These are phyloP conservation scores for Sitta carolinensis DNA, from an alignment of 2,797 vertebrate genomes.

Conservation along the genomic window DNA sequence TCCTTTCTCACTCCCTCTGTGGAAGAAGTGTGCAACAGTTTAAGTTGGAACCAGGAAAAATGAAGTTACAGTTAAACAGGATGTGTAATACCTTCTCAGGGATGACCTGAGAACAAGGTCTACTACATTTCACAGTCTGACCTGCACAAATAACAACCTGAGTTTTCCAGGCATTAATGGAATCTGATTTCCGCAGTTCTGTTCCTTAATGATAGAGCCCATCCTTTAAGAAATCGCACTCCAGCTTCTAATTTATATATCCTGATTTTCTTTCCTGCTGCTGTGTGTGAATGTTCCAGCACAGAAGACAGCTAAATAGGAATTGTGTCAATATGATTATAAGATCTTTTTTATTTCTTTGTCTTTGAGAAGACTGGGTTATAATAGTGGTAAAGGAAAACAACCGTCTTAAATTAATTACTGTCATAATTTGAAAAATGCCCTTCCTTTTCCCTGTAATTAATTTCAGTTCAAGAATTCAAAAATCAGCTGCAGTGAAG, in stretches of 20 bases:
- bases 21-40: slow-evolving; percentile 8
- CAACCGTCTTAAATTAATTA: slow-evolving; percentile 52
- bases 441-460: slow-evolving; percentile 43
- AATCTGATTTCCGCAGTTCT: not conserved
- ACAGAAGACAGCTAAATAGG: slow-evolving; percentile 15
- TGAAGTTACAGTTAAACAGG: not conserved
- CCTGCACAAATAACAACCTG: not conserved
- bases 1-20: not conserved
- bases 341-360: slow-evolving; percentile 29
- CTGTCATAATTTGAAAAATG: slow-evolving; percentile 55
- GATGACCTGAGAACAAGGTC: not conserved
- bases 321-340: slow-evolving; percentile 43
- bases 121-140: not conserved
- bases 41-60: not conserved
- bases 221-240: not conserved
- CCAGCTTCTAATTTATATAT: not conserved
- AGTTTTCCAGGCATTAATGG: not conserved
- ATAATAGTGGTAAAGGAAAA: slow-evolving; percentile 38
- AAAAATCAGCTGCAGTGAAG: slow-evolving; percentile 53
- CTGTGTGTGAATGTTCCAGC: not conserved
- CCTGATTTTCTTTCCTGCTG: slow-evolving; percentile 52
- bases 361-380: not conserved
- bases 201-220: not conserved
- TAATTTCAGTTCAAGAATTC: slow-evolving; percentile 61
- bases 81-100: not conserved